Percentiles rank a stretch among this genome's conserved stretches.
Evolutionary conservation across 2,113 vertebrate genomes (phyloP).

Genomic region (Spilogale gracilis): DNA sequence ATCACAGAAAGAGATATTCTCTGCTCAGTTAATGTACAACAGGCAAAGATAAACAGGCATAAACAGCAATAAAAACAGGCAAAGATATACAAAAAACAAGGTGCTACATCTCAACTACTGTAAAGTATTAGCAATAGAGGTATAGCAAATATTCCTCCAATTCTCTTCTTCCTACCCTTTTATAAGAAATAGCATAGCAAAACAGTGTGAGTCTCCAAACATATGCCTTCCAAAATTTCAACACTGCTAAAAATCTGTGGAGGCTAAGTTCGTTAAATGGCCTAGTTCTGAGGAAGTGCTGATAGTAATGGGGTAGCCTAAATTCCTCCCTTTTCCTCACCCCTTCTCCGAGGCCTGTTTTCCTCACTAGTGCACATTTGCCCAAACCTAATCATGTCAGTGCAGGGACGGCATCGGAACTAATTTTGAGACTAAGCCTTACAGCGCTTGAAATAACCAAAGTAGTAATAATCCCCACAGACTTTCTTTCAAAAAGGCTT

Average conservation of each 20-base stretch:
- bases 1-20: conserved; percentile 82
- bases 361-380: not conserved
- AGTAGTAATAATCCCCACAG: not conserved
- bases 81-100: conserved; percentile 77
- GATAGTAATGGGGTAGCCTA: not conserved
- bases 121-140: conserved; percentile 31
- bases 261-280: conserved; percentile 35
- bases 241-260: conserved; percentile 13
- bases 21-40: conserved; percentile 76
- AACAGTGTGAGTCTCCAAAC: not conserved
- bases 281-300: conserved; percentile 16
- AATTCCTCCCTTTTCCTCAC: conserved; percentile 53
- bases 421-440: not conserved
- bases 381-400: not conserved
- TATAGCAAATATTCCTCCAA: not conserved
- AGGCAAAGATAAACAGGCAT: conserved; percentile 76
- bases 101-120: conserved; percentile 52
- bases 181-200: not conserved
- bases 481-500: not conserved
- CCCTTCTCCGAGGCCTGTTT: not conserved
- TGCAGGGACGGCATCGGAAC: not conserved
- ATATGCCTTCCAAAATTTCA: conserved; percentile 38
- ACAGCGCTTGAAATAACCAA: conserved; percentile 14
- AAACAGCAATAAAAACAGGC: conserved; percentile 76
- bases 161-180: not conserved